Evolutionary conservation across 2,113 vertebrate species (phyloP).

Genomic region (Pterocles gutturalis): DNA sequence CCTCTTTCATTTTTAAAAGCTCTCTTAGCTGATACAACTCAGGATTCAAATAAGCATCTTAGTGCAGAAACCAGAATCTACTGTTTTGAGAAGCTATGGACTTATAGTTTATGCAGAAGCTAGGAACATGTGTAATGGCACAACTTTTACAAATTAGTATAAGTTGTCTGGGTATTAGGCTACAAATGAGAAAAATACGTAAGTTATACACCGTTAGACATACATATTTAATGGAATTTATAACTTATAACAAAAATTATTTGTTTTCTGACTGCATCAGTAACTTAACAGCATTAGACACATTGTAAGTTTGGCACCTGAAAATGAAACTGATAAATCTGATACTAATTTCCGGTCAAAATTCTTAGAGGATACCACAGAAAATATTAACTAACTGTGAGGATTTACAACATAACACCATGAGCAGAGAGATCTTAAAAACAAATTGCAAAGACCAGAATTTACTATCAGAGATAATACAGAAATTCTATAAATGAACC

Average conservation of each 20-base stretch:
- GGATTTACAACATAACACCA: not conserved
- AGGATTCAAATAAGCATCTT: not conserved
- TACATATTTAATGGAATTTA: not conserved
- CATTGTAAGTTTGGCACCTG: not conserved
- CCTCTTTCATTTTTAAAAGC: not conserved
- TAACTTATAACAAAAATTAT: not conserved
- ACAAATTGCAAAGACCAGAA: not conserved
- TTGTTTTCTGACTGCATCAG: not conserved
- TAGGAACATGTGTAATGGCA: not conserved
- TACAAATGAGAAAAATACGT: not conserved
- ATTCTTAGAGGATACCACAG: not conserved
- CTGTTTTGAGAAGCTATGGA: not conserved
- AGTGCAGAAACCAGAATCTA: not conserved
- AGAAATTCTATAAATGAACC: not conserved
- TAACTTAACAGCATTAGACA: not conserved
- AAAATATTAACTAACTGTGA: not conserved
- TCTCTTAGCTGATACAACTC: not conserved
- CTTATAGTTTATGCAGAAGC: not conserved
- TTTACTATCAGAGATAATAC: not conserved
- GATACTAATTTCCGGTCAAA: not conserved
- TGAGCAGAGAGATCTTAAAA: not conserved
- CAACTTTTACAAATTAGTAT: not conserved
- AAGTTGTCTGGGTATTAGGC: not conserved
- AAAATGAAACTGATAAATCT: not conserved
- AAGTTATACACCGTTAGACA: not conserved